A percentile compares a stretch with the other conserved stretches of the same genome.
These are phyloP conservation scores for Holothuria scabra DNA, from an alignment of 53 echinoderm and acorn worm genomes.

Conservation along the genomic window DNA sequence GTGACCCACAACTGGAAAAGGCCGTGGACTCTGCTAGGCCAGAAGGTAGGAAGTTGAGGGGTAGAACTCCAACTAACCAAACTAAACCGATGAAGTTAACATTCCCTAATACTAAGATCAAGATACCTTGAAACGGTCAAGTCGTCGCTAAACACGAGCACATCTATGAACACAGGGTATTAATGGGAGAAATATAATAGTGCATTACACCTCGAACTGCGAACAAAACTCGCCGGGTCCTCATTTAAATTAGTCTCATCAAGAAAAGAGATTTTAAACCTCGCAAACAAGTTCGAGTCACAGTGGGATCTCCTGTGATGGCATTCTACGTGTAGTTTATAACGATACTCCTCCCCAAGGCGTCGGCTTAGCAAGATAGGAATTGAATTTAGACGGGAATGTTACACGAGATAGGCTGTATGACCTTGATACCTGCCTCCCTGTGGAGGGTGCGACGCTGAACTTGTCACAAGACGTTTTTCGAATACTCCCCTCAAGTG, in stretches of 20 bases:
- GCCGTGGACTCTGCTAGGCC: too few species aligned
- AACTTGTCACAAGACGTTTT: slow-evolving; percentile 23
- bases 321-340: slow-evolving; percentile 12
- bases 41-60: too few species aligned
- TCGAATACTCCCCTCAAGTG: too few species aligned
- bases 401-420: slow-evolving; percentile 11
- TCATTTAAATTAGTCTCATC: slow-evolving; percentile 33
- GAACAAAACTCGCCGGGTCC: not conserved
- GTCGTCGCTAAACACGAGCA: too few species aligned
- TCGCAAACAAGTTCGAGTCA: slow-evolving; percentile 43
- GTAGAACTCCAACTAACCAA: too few species aligned
- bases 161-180: too few species aligned
- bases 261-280: not conserved
- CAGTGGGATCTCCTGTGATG: slow-evolving; percentile 32
- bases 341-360: slow-evolving; percentile 32
- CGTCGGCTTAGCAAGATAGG: slow-evolving; percentile 3
- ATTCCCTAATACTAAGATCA: too few species aligned
- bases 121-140: too few species aligned
- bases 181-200: not conserved
- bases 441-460: slow-evolving; percentile 5
- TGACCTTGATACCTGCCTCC: slow-evolving; percentile 41
- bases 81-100: too few species aligned
- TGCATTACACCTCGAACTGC: slow-evolving; percentile 24
- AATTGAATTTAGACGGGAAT: slow-evolving; percentile 45
- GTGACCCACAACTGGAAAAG: too few species aligned